phyloP scores from a whole-genome alignment of 2,113 vertebrate species.

The Corythaixoides concolor region DNA sequence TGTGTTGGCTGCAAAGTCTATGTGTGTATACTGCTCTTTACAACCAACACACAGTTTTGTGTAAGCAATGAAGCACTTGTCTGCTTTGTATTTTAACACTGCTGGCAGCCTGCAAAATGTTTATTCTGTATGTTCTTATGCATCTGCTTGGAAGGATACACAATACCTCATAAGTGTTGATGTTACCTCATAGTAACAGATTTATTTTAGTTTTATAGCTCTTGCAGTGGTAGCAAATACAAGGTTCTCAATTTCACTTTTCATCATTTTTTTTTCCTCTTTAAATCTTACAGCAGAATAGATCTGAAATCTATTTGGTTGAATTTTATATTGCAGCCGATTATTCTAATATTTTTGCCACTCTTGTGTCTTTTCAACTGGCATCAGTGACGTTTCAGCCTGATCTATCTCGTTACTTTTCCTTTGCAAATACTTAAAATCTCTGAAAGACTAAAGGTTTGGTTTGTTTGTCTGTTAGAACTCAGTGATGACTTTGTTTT shows the following conservation, averaged over 20 bases:
- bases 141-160: not conserved
- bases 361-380: not conserved
- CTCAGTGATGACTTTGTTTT: not conserved
- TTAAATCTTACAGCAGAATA: not conserved
- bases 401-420: not conserved
- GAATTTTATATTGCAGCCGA: not conserved
- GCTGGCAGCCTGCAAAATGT: not conserved
- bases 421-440: not conserved
- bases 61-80: conserved; percentile 17
- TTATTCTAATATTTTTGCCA: not conserved
- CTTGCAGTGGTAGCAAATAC: not conserved
- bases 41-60: not conserved
- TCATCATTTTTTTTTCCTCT: not conserved
- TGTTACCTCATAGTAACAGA: not conserved
- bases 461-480: not conserved
- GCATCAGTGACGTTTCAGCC: not conserved
- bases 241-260: not conserved
- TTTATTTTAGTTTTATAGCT: not conserved
- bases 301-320: not conserved
- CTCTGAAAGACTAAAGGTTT: not conserved
- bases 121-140: not conserved
- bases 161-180: not conserved
- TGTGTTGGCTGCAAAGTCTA: not conserved
- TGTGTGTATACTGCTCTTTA: not conserved
- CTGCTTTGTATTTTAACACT: not conserved